Conservation (phyloP, 1,140 invertebrate genomes). For the Drosophila kepulauana region DNA sequence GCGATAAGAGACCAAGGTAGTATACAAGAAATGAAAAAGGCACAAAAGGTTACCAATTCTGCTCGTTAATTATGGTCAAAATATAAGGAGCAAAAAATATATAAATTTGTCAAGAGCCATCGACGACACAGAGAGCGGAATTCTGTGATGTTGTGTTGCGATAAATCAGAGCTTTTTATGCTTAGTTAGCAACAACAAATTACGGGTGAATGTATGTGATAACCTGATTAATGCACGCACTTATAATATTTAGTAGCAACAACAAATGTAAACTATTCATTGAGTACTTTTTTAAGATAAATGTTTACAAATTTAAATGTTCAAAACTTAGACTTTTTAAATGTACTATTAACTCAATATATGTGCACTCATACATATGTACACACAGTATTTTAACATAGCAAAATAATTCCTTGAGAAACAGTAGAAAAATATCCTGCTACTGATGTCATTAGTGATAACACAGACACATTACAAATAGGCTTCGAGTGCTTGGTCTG, state of each 20-base stretch:
- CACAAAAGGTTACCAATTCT: conserved; percentile 72
- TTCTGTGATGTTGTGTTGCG: conserved; percentile 63
- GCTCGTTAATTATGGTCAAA: conserved; percentile 73
- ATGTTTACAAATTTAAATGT: too few relatives aligned
- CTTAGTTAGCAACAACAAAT: conserved; percentile 10
- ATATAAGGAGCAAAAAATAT: conserved; percentile 34
- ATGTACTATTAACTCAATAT: too few relatives aligned
- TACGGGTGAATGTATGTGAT: too few relatives aligned
- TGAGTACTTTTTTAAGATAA: too few relatives aligned
- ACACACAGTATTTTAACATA: too few relatives aligned
- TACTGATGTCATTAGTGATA: conserved; percentile 69
- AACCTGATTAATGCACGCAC: not conserved
- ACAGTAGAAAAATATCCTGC: conserved; percentile 17
- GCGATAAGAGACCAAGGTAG: conserved; percentile 66
- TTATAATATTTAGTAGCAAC: not conserved
- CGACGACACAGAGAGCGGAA: conserved; percentile 34
- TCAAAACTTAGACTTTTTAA: too few relatives aligned
- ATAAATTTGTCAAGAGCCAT: conserved; percentile 56
- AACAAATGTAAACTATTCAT: too few relatives aligned
- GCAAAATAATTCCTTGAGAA: not conserved
- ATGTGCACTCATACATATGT: too few relatives aligned
- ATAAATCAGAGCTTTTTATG: conserved; percentile 55
- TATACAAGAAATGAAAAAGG: conserved; percentile 60
- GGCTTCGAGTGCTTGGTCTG: not conserved
- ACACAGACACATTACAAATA: conserved; percentile 31